phyloP scores from a whole-genome alignment of 2,797 vertebrate species.

The Enteromius fasciolatus region DNA sequence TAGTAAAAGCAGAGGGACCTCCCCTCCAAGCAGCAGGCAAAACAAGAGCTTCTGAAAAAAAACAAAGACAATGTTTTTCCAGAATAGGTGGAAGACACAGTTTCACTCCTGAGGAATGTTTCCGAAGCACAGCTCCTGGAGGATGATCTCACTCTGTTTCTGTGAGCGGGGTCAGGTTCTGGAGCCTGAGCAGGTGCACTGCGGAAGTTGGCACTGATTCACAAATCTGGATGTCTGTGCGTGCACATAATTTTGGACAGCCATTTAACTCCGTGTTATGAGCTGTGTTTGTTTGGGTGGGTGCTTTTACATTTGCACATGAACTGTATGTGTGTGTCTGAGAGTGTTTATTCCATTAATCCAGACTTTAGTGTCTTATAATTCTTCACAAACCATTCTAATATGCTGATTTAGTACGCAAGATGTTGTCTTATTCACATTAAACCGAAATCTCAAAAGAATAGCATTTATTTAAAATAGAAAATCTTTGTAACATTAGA shows the following conservation, averaged over 20 bases:
- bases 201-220: conserved; percentile 32
- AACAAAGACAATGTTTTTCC: conserved; percentile 7
- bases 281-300: neutral
- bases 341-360: neutral
- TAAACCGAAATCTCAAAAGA: neutral
- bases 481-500: neutral
- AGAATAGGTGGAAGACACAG: conserved; percentile 46
- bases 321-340: neutral
- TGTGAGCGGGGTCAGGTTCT: conserved; percentile 43
- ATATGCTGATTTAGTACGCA: neutral
- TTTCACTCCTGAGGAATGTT: conserved; percentile 56
- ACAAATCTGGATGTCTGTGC: conserved; percentile 1
- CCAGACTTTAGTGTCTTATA: neutral
- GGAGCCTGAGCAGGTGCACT: conserved; percentile 46
- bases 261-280: neutral
- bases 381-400: neutral
- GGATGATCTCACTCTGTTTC: conserved; percentile 49
- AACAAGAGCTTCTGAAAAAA: conserved; percentile 25
- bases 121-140: conserved; percentile 18
- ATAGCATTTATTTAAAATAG: neutral
- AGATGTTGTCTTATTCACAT: neutral
- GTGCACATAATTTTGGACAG: neutral
- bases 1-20: conserved; percentile 15
- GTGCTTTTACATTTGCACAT: neutral
- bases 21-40: neutral